Evolutionary conservation across 2,888 invertebrate species (phyloP).

Genomic region (Rapana venosa): DNA sequence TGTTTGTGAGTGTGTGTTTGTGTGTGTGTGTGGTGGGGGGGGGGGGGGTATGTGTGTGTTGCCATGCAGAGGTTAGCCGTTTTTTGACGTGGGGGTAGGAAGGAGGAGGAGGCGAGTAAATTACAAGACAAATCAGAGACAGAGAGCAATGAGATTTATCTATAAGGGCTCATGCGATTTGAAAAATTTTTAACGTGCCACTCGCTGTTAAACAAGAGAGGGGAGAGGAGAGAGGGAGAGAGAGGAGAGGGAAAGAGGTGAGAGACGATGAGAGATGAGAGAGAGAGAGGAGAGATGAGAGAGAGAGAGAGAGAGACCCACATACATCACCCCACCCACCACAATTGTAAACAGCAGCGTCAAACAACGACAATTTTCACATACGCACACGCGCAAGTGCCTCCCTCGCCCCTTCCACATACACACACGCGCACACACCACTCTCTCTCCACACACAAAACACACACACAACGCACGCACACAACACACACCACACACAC

Average conservation of each 20-base stretch:
- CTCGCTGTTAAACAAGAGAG: not conserved
- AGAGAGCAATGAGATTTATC: not conserved
- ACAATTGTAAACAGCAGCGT: too few relatives aligned
- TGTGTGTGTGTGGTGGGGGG: not conserved
- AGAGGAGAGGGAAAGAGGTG: not conserved
- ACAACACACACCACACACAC: slow-evolving; percentile 1
- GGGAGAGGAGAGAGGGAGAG: not conserved
- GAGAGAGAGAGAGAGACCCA: too few relatives aligned
- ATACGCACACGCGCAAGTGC: too few relatives aligned
- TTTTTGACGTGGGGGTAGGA: too few relatives aligned
- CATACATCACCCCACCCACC: too few relatives aligned
- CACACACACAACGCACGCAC: not conserved
- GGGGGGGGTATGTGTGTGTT: too few relatives aligned
- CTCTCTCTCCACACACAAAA: not conserved
- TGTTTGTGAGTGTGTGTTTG: too few relatives aligned
- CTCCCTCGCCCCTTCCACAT: not conserved
- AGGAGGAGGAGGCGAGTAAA: too few relatives aligned
- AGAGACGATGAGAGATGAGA: not conserved
- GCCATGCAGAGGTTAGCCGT: too few relatives aligned
- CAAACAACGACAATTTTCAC: too few relatives aligned
- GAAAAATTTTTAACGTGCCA: not conserved
- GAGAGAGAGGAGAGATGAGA: too few relatives aligned
- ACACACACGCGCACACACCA: not conserved
- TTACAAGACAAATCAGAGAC: too few relatives aligned
- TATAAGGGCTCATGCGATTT: not conserved